Conservation (phyloP, 2,888 invertebrate genomes). For the Romanomermis culicivorax region DNA sequence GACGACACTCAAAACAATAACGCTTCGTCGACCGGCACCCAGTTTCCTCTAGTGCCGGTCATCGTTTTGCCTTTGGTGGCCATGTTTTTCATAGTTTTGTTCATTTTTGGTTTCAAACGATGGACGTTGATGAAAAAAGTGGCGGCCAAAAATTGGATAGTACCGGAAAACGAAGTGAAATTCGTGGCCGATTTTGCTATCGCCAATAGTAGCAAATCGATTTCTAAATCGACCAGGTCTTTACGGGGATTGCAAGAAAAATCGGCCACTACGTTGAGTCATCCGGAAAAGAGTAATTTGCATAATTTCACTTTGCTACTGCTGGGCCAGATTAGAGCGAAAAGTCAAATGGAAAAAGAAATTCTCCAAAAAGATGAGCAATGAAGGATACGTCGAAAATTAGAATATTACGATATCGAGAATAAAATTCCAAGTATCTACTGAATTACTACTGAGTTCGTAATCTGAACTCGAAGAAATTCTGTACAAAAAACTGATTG, state of each 20-base stretch:
- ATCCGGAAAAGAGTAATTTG: too few species aligned
- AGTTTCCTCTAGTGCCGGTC: not conserved
- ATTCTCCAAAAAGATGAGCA: too few species aligned
- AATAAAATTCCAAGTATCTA: too few species aligned
- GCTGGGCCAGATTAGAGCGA: too few species aligned
- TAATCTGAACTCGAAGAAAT: too few species aligned
- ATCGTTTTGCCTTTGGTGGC: not conserved
- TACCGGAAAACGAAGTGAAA: conserved; percentile 2
- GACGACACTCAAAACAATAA: too few species aligned
- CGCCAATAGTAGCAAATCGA: not conserved
- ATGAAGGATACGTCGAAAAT: too few species aligned
- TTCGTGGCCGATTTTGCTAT: not conserved
- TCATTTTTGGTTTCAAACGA: not conserved
- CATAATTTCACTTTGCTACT: too few species aligned
- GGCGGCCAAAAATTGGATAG: not conserved
- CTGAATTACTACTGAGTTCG: too few species aligned
- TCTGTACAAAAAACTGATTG: too few species aligned
- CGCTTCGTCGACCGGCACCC: not conserved
- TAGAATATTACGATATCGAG: too few species aligned
- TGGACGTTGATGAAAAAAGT: not conserved
- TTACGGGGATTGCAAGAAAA: not conserved
- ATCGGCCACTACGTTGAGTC: not conserved
- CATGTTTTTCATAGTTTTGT: not conserved
- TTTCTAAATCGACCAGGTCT: not conserved
- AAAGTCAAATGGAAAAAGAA: too few species aligned